Base-by-base conservation (phyloP, 1,140 invertebrate genomes). In the Araneus ventricosus region DNA sequence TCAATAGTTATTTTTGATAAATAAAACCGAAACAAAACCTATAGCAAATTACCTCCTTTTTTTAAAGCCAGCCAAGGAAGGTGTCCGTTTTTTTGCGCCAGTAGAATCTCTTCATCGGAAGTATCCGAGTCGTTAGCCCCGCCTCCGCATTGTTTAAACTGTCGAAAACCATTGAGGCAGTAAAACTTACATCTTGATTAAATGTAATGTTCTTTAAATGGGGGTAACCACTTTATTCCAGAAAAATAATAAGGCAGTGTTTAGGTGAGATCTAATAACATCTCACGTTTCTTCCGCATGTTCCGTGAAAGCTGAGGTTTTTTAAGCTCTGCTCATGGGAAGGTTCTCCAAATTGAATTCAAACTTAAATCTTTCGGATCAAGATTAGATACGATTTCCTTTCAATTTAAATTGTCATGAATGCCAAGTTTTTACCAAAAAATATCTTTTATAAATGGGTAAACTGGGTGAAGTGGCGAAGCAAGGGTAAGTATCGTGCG, bases 151-250 rank as follows among this genome's bases (percentile, higher is more conserved):
- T 67, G 63, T 67, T n/a, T 67, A 67, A 10, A 67, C 61, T n/a
- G 27, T 75, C 17, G 27, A 75, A 37, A 75, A 75, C 17, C 30
- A 37, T 34, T 20, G 30, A 75, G 30, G 70, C 70, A 75, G 30
- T 34, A 75, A 75, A 75, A 75, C 30, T 6, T 75, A 37, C 30
- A 75, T 75, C 70, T 75, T 75, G 70, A 75, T 75, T 75, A 75
- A 75, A 75, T 34, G 10, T 75, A 37, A 34, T 37, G 27, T 37
- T 75, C 30, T 75, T 75, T 75, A 75, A 75, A 75, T 37, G 27
- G 27, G 30, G 70, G 4, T 75, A 75, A 75, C 70, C 30, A 22
- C 70, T 75, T 37, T 75, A 30, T 75, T 34, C 30, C 22, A 63
- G 20, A 3, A 34, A 34, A 30, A 75, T 34, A 75, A 34, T 34